Conservation (phyloP, 2,888 invertebrate genomes). For the Chironomus tentans region DNA sequence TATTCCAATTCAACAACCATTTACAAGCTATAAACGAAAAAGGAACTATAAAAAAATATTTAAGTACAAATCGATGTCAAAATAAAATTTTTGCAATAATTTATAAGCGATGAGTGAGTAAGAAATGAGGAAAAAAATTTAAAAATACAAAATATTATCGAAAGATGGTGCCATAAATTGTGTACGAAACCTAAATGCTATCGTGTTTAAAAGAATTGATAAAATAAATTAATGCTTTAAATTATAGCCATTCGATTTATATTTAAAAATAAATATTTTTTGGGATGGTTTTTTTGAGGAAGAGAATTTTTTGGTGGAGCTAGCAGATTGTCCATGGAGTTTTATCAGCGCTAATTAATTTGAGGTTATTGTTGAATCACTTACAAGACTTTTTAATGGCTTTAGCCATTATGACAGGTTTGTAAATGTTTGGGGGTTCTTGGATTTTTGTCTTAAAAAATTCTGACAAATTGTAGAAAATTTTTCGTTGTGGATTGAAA, state of each 20-base stretch:
- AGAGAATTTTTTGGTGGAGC: not conserved
- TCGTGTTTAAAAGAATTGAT: not conserved
- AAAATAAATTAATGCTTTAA: not conserved
- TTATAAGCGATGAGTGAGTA: not conserved
- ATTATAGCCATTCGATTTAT: not conserved
- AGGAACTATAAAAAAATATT: not conserved
- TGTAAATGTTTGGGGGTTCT: too few species aligned
- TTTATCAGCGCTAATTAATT: too few species aligned
- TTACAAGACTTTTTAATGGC: too few species aligned
- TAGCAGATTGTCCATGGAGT: too few species aligned
- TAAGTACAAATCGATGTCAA: not conserved
- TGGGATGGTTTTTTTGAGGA: too few species aligned
- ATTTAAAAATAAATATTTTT: not conserved
- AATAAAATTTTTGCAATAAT: not conserved
- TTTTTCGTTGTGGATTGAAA: too few species aligned
- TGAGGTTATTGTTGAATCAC: too few species aligned
- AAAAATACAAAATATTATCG: too few species aligned
- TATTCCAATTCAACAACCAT: too few species aligned
- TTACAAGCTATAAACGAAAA: not conserved
- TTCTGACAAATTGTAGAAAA: too few species aligned
- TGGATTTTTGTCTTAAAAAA: too few species aligned
- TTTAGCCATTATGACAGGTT: too few species aligned
- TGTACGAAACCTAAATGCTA: not conserved
- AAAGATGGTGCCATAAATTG: not conserved
- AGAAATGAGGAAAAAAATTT: not conserved